Percentiles rank a stretch among this genome's conserved stretches.
These are phyloP conservation scores for Acanthoscelides obtectus DNA, from an alignment of 2,888 invertebrate genomes.

Conservation along the genomic window DNA sequence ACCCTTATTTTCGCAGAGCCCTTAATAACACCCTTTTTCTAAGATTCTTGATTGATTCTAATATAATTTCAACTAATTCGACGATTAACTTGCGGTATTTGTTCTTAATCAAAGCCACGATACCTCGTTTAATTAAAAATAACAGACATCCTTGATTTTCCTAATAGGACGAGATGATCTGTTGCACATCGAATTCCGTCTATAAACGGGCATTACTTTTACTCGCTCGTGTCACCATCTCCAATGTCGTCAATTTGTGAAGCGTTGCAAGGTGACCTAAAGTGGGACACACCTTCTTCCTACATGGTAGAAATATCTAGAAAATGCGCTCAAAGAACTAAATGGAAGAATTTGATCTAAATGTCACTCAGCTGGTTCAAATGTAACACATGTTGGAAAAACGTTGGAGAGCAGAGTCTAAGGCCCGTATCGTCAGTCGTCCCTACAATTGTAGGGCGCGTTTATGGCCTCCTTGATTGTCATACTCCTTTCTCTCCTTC, in stretches of 20 bases:
- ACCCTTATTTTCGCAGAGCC: too few relatives aligned
- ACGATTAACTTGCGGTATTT: background rate
- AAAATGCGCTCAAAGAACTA: background rate
- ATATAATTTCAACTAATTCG: background rate
- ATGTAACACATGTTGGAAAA: too few relatives aligned
- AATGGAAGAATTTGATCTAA: background rate
- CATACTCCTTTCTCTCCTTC: too few relatives aligned
- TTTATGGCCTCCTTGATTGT: too few relatives aligned
- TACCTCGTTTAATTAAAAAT: background rate
- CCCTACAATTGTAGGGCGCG: too few relatives aligned
- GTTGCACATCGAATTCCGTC: background rate
- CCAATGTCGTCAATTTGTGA: background rate
- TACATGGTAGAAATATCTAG: background rate
- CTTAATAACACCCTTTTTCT: too few relatives aligned
- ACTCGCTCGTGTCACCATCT: background rate
- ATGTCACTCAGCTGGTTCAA: background rate
- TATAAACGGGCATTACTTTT: background rate
- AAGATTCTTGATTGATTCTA: too few relatives aligned
- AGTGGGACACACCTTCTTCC: background rate
- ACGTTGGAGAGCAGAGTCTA: too few relatives aligned
- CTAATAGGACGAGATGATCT: background rate
- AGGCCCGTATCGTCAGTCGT: too few relatives aligned
- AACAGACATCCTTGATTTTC: background rate
- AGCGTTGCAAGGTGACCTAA: background rate
- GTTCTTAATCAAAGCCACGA: background rate